These are phyloP conservation scores for Panthera leo DNA, from an alignment of 2,113 vertebrate genomes.

Conservation along the genomic window DNA sequence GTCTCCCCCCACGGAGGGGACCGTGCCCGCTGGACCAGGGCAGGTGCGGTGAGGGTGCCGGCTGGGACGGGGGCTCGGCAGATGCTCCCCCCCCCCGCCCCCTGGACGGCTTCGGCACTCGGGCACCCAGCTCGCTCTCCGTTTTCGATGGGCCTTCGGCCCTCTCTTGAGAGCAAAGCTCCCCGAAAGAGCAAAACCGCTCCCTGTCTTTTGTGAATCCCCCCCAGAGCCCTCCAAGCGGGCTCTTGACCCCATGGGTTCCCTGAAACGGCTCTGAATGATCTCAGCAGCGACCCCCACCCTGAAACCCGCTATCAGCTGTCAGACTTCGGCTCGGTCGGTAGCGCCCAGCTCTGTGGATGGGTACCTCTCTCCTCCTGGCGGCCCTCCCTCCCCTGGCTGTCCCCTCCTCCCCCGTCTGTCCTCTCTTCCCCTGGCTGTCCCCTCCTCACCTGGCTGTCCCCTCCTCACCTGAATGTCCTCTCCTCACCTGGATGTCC, in stretches of 20 bases:
- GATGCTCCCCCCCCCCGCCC: no score
- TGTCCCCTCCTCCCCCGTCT: rapidly evolving
- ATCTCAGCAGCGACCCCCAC: neutral
- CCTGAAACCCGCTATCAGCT: rapidly evolving
- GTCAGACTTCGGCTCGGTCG: rapidly evolving
- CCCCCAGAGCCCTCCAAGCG: neutral
- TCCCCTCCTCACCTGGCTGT: rapidly evolving
- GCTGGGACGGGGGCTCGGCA: rapidly evolving
- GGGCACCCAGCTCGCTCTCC: rapidly evolving
- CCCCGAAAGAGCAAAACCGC: neutral
- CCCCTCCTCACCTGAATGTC: rapidly evolving
- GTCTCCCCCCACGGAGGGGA: neutral
- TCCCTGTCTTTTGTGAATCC: neutral
- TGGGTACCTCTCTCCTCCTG: rapidly evolving
- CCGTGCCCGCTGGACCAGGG: no score
- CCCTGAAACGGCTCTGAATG: neutral
- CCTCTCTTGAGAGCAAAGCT: neutral
- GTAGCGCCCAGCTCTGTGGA: rapidly evolving
- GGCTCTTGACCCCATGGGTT: neutral
- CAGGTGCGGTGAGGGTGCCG: rapidly evolving
- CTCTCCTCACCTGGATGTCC: rapidly evolving
- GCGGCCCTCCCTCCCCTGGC: rapidly evolving
- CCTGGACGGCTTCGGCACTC: rapidly evolving
- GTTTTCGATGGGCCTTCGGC: rapidly evolving
- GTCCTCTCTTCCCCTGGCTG: no score